These are phyloP conservation scores for Danio kyathit DNA, from an alignment of 2,797 vertebrate genomes.

Conservation along the genomic window DNA sequence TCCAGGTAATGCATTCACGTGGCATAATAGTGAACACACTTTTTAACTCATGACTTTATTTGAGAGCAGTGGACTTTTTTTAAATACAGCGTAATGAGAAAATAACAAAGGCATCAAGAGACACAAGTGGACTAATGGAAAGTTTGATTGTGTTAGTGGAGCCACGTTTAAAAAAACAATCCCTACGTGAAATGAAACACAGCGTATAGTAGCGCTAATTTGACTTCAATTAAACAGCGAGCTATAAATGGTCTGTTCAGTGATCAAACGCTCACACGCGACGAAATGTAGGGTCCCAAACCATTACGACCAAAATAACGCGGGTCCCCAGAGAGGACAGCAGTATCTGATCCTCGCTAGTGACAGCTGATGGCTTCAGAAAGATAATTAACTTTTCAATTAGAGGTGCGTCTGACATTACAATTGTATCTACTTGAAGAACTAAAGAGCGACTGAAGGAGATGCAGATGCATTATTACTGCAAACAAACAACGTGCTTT, in stretches of 20 bases:
- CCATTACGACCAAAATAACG: slow-evolving; percentile 88
- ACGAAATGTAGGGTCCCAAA: slow-evolving; percentile 87
- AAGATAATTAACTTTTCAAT: slow-evolving; percentile 99
- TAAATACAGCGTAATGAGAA: slow-evolving; percentile 34
- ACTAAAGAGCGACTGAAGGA: slow-evolving; percentile 64
- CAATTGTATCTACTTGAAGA: slow-evolving; percentile 78
- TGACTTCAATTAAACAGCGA: slow-evolving; percentile 97
- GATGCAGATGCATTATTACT: slow-evolving; percentile 52
- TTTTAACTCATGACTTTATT: too few relatives aligned
- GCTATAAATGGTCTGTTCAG: slow-evolving; percentile 91
- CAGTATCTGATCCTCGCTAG: slow-evolving; percentile 88
- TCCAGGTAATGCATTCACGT: too few relatives aligned
- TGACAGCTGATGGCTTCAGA: slow-evolving; percentile 96
- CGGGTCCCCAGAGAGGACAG: slow-evolving; percentile 82
- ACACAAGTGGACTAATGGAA: slow-evolving; percentile 89
- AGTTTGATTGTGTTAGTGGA: slow-evolving; percentile 91
- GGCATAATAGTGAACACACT: too few relatives aligned
- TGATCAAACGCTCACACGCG: slow-evolving; percentile 92
- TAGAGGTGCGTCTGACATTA: slow-evolving; percentile 87
- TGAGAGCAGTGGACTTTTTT: too few relatives aligned
- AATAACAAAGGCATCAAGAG: slow-evolving; percentile 83
- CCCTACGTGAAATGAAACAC: slow-evolving; percentile 92
- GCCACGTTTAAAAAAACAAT: slow-evolving; percentile 89
- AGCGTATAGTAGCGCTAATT: slow-evolving; percentile 92
- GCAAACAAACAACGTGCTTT: slow-evolving; percentile 42